These are phyloP conservation scores for Chelon auratus DNA, from an alignment of 2,797 vertebrate genomes.

Conservation along the genomic window DNA sequence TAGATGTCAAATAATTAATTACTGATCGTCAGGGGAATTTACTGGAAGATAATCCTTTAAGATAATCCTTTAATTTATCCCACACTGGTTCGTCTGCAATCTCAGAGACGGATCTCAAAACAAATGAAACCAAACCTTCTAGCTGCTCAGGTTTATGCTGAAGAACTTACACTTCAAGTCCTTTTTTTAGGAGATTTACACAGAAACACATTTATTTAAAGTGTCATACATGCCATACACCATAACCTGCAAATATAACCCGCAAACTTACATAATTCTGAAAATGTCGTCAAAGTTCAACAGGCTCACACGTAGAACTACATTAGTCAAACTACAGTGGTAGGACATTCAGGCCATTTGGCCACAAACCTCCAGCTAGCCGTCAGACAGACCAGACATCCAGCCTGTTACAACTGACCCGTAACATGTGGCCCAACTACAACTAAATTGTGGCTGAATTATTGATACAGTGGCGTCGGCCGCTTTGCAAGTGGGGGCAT, in stretches of 20 bases:
- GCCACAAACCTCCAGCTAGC: conserved; percentile 54
- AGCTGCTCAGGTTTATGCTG: background rate
- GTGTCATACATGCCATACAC: background rate
- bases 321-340: conserved; percentile 31
- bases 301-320: conserved; percentile 12
- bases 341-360: conserved; percentile 42
- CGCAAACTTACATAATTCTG: background rate
- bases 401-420: conserved; percentile 74
- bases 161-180: background rate
- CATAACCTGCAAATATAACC: background rate
- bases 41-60: too few species aligned
- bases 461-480: conserved; percentile 79
- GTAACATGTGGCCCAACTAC: conserved; percentile 77
- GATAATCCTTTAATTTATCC: too few species aligned
- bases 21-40: too few species aligned
- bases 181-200: too few species aligned
- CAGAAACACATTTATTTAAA: background rate
- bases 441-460: conserved; percentile 84
- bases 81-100: too few species aligned
- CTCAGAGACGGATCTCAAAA: too few species aligned
- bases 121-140: too few species aligned
- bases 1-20: background rate
- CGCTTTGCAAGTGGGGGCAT: conserved; percentile 79
- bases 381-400: conserved; percentile 47
- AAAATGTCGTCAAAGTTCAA: conserved; percentile 15